Conservation (phyloP, 2,113 vertebrate species). For the Bubo bubo region DNA sequence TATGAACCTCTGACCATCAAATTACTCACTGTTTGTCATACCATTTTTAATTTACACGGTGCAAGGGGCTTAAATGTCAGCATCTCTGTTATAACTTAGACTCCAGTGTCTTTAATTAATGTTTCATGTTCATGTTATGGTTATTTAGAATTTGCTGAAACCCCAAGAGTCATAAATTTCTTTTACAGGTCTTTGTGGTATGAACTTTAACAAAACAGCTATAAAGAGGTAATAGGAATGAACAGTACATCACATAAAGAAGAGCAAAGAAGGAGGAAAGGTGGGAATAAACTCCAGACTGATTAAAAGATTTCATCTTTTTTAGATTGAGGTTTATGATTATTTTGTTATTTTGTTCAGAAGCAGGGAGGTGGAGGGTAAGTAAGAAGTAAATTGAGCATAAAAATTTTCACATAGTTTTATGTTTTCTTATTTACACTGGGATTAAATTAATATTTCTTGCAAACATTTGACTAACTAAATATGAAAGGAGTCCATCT, state of each 20-base stretch:
- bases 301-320: constrained; percentile 68
- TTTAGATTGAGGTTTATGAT: not conserved
- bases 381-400: constrained; percentile 19
- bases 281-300: constrained; percentile 60
- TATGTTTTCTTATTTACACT: not conserved
- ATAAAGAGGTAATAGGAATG: constrained; percentile 78
- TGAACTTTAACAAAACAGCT: constrained; percentile 82
- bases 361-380: not conserved
- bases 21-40: constrained; percentile 77
- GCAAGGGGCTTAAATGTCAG: constrained; percentile 76
- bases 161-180: constrained; percentile 76
- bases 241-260: constrained; percentile 65
- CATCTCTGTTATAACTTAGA: constrained; percentile 73
- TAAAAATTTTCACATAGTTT: not conserved
- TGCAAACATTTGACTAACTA: not conserved
- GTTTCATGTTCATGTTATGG: constrained; percentile 74
- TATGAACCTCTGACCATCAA: constrained; percentile 77
- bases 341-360: not conserved
- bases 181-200: constrained; percentile 79
- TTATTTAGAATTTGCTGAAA: constrained; percentile 82
- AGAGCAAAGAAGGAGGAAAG: constrained; percentile 48
- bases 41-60: constrained; percentile 75
- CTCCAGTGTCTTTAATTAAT: constrained; percentile 80
- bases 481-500: not conserved
- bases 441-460: not conserved